phyloP scores from a whole-genome alignment of 2,113 vertebrate genomes.

The Pygoscelis antarcticus region DNA sequence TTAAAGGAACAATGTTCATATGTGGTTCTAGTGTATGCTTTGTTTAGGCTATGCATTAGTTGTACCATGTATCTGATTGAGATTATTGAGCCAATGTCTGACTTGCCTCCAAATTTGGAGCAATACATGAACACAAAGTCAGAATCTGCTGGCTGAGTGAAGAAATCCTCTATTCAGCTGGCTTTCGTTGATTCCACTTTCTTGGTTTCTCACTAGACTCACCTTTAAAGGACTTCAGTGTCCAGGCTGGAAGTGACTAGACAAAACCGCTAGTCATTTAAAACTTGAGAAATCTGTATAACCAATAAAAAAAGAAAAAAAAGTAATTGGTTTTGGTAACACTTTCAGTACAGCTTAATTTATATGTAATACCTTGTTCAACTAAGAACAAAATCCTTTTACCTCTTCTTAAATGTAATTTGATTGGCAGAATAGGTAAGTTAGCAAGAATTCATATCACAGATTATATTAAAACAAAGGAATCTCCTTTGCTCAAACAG shows the following conservation, averaged over 20 bases:
- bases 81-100: background rate
- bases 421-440: background rate
- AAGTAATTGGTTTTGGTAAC: background rate
- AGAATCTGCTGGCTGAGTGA: background rate
- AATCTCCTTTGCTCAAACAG: background rate
- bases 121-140: background rate
- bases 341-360: background rate
- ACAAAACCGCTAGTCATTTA: background rate
- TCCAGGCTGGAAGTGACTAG: background rate
- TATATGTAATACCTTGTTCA: background rate
- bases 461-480: background rate
- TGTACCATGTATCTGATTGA: background rate
- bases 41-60: background rate
- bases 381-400: background rate
- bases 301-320: background rate
- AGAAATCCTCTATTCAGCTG: background rate
- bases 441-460: background rate
- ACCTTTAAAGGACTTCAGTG: background rate
- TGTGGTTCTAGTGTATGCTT: background rate
- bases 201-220: background rate
- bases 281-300: background rate
- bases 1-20: background rate
- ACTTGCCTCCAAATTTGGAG: background rate
- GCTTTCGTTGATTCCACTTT: background rate
- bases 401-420: background rate